These are phyloP conservation scores for Hydra vulgaris DNA, from an alignment of 30 jellyfish, hydroid and myxozoan species.

Conservation along the genomic window DNA sequence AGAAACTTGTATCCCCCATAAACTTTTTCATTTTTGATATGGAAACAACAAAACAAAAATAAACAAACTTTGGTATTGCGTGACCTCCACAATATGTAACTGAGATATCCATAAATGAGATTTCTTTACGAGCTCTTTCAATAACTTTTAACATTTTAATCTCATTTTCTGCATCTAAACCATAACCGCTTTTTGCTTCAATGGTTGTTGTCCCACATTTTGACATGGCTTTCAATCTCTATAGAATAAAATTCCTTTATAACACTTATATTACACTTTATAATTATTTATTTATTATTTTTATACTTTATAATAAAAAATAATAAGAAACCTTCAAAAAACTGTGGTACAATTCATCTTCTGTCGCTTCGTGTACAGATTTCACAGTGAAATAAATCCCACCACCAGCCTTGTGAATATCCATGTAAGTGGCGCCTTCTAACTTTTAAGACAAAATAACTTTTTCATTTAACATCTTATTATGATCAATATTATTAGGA, in stretches of 20 bases:
- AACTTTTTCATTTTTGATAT: no score
- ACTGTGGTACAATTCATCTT: constrained; percentile 56
- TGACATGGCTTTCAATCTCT: constrained; percentile 58
- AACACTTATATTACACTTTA: no score
- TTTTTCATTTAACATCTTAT: no score
- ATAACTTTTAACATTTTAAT: constrained; percentile 67
- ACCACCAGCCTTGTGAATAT: constrained; percentile 86
- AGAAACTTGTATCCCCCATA: no score
- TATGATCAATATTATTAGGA: no score
- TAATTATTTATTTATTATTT: no score
- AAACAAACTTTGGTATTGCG: constrained; percentile 65
- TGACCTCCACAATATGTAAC: constrained; percentile 91
- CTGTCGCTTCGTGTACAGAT: constrained; percentile 57
- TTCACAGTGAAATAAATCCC: constrained; percentile 79
- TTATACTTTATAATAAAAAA: no score
- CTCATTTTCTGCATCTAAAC: constrained; percentile 68
- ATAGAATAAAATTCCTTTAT: background rate
- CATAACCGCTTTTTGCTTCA: constrained; percentile 97
- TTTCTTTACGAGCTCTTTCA: constrained; percentile 39
- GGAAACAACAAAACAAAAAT: no score
- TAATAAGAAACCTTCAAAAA: constrained; percentile 38
- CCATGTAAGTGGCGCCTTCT: constrained; percentile 92
- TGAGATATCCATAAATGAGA: constrained; percentile 50
- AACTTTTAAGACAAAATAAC: constrained; percentile 21
- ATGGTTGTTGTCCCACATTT: constrained; percentile 73